phyloP scores from a whole-genome alignment of 30 jellyfish, hydroid and myxozoan species.

The Aurelia coerulea region DNA sequence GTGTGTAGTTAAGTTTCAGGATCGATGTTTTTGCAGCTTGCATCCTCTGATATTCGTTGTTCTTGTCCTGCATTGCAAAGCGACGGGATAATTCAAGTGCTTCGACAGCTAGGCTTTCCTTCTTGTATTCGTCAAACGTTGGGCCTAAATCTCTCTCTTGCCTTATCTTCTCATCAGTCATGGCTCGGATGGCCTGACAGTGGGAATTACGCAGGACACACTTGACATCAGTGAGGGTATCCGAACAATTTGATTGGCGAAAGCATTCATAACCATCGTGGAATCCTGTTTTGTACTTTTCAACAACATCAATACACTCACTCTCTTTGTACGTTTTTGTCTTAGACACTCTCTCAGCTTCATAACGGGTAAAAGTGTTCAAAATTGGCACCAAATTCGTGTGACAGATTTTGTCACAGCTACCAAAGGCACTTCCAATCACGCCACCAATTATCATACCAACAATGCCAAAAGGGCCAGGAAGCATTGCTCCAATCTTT shows the following conservation, averaged over 20 bases:
- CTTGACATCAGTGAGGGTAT: slow-evolving; percentile 11
- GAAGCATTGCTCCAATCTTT: slow-evolving; percentile 52
- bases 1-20: slow-evolving; percentile 18
- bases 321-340: slow-evolving; percentile 26
- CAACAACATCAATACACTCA: slow-evolving; percentile 33
- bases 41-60: slow-evolving; percentile 22
- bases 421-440: slow-evolving; percentile 68
- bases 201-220: slow-evolving; percentile 43
- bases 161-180: slow-evolving; percentile 26
- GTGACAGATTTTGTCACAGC: slow-evolving; percentile 52
- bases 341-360: slow-evolving; percentile 4
- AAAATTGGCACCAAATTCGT: slow-evolving; percentile 23
- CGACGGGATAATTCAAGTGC: slow-evolving; percentile 1
- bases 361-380: slow-evolving; percentile 24
- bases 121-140: slow-evolving; percentile 16
- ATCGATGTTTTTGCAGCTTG: slow-evolving; percentile 17
- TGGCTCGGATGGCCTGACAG: slow-evolving; percentile 20
- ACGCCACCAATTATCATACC: slow-evolving; percentile 72
- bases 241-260: slow-evolving; percentile 57
- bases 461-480: slow-evolving; percentile 67
- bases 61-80: slow-evolving; percentile 9
- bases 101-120: slow-evolving; percentile 34
- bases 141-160: slow-evolving; percentile 5
- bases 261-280: slow-evolving; percentile 43
- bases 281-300: slow-evolving; percentile 43